Evolutionary conservation across 2,797 vertebrate genomes (phyloP).

Genomic region (Sebastes ruberrimus): DNA sequence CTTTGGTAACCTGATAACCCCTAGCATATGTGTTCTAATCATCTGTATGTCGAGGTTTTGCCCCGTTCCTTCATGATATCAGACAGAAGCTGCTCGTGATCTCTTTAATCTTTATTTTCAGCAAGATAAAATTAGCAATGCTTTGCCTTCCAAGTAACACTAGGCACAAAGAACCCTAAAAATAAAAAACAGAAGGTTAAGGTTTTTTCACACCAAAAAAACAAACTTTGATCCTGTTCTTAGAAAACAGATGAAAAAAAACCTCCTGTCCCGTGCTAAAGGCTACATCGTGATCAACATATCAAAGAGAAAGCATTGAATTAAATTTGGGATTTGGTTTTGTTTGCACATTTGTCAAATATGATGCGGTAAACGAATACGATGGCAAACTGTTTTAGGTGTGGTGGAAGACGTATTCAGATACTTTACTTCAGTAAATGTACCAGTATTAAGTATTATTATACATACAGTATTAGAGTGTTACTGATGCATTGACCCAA

Average conservation of each 20-base stretch:
- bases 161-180: conserved; percentile 23
- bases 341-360: background rate
- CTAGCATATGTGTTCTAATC: conserved; percentile 19
- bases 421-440: background rate
- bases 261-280: background rate
- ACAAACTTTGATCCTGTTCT: conserved; percentile 17
- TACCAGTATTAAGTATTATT: background rate
- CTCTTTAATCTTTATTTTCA: conserved; percentile 40
- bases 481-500: background rate
- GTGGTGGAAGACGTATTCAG: background rate
- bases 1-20: conserved; percentile 6
- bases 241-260: background rate
- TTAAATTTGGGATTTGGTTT: background rate
- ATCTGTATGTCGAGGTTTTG: background rate
- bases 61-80: conserved; percentile 2
- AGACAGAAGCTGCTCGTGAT: background rate
- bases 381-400: background rate
- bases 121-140: conserved; percentile 47
- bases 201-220: conserved; percentile 9
- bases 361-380: background rate
- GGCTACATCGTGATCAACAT: background rate
- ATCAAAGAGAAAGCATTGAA: background rate
- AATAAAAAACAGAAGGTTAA: conserved; percentile 8
- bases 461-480: background rate
- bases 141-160: background rate